Evolutionary conservation across 2,888 invertebrate genomes (phyloP).

Genomic region (Ischnura elegans): DNA sequence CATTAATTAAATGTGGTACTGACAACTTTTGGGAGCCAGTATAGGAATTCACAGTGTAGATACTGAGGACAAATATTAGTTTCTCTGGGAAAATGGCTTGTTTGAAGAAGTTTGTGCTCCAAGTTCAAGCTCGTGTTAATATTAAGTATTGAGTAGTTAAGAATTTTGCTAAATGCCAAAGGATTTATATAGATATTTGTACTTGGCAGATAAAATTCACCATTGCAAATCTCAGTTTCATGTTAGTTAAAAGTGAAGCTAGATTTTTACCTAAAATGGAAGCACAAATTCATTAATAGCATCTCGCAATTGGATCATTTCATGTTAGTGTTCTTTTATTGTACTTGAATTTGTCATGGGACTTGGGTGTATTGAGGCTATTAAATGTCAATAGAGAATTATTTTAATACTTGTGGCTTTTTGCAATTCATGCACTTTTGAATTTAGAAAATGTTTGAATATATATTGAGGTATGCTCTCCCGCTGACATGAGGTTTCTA

Average conservation of each 20-base stretch:
- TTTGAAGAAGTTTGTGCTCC: not conserved
- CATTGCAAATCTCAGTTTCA: not conserved
- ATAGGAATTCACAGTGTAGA: not conserved
- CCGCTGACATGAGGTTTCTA: no score
- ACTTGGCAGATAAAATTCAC: not conserved
- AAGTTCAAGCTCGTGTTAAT: not conserved
- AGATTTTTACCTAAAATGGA: not conserved
- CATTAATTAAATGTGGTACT: not conserved
- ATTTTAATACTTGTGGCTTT: constrained; percentile 18
- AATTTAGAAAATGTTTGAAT: not conserved
- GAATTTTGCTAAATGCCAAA: not conserved
- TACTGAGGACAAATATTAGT: not conserved
- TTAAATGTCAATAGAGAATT: constrained; percentile 21
- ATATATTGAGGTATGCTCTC: no score
- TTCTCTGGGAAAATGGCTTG: not conserved
- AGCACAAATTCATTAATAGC: not conserved
- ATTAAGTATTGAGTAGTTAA: not conserved
- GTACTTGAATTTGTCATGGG: constrained; percentile 34
- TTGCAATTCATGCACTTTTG: not conserved
- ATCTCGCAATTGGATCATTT: not conserved
- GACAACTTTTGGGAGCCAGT: not conserved
- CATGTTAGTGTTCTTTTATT: constrained; percentile 30
- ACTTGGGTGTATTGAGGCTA: constrained; percentile 26
- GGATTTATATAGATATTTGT: not conserved
- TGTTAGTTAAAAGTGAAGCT: not conserved